A percentile compares a stretch with the other conserved stretches of the same genome.
Conservation (phyloP, 2,113 vertebrate species). For the Aptenodytes patagonicus region DNA sequence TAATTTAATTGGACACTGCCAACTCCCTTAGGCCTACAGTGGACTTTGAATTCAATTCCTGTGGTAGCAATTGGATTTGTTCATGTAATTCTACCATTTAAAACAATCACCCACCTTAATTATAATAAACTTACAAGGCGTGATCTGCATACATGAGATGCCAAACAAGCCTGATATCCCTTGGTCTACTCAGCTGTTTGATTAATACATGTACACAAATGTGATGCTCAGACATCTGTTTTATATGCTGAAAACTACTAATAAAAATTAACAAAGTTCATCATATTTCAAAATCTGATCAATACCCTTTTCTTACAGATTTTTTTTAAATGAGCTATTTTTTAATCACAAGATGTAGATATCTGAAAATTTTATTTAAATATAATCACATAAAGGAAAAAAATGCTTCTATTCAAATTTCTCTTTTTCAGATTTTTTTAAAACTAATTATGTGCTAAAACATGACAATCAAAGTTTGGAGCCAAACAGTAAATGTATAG, state of each 20-base stretch:
- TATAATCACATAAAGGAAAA: not conserved
- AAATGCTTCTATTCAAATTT: not conserved
- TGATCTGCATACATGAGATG: not conserved
- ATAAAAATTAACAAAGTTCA: not conserved
- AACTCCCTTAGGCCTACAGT: not conserved
- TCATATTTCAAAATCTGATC: not conserved
- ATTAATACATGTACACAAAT: not conserved
- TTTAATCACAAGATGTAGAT: not conserved
- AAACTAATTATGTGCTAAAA: not conserved
- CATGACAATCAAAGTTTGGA: not conserved
- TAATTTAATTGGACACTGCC: constrained; percentile 5
- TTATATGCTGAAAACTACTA: not conserved
- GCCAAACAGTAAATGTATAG: not conserved
- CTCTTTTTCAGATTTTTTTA: not conserved
- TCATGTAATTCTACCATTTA: not conserved
- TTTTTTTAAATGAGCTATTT: not conserved
- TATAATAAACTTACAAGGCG: not conserved
- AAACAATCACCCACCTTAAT: not conserved
- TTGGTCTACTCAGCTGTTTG: not conserved
- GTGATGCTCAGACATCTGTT: not conserved
- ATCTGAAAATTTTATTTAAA: not conserved
- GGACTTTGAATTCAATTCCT: constrained; percentile 13
- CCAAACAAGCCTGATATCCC: not conserved
- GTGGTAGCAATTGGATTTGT: not conserved
- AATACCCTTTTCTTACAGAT: fast-evolving